A percentile compares a stretch with the other conserved stretches of the same genome.
Conservation (phyloP, 2,113 vertebrate genomes). For the Hydrolagus affinis region DNA sequence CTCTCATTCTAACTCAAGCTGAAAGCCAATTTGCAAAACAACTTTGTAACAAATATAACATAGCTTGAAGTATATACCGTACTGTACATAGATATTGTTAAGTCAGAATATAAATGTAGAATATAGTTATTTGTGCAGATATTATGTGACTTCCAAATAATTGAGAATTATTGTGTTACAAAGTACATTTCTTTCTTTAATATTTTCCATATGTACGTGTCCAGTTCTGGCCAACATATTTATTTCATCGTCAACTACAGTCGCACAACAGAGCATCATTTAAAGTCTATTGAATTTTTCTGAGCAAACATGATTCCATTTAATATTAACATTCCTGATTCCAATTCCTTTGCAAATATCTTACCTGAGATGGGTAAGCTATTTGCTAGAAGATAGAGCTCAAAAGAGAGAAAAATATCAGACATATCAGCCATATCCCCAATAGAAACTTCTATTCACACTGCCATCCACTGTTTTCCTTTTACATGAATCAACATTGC, state of each 20-base stretch:
- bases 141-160: neutral
- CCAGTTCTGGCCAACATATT: neutral
- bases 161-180: neutral
- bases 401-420: neutral
- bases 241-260: neutral
- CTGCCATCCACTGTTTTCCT: constrained; percentile 21
- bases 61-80: neutral
- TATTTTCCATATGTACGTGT: neutral
- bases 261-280: too few species aligned
- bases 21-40: neutral
- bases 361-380: neutral
- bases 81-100: too few species aligned
- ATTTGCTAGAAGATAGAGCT: neutral
- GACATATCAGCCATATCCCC: constrained; percentile 3
- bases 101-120: neutral
- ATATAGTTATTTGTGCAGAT: neutral
- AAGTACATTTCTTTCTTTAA: neutral
- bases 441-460: constrained; percentile 6
- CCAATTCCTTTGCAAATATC: neutral
- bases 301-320: neutral
- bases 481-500: constrained; percentile 11
- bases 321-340: neutral
- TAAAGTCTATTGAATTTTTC: too few species aligned
- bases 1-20: constrained; percentile 11
- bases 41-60: neutral